Evolutionary conservation across 2,113 vertebrate genomes (phyloP), one percentile per base, ranked within the genome.

Genomic region (Pandion haliaetus): DNA sequence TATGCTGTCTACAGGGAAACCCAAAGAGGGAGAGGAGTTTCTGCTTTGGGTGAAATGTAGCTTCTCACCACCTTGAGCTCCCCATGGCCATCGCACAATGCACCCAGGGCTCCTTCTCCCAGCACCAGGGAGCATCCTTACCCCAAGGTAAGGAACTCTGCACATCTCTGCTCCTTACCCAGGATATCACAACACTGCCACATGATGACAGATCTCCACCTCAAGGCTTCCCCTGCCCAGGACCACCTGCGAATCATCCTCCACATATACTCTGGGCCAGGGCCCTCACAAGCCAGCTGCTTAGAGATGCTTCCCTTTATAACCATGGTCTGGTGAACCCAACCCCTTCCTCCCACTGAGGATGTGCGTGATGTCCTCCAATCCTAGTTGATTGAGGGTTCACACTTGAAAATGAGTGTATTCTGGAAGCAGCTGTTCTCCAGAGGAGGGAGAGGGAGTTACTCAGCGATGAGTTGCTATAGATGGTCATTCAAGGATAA

Each of bases 21-120:
- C 24, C 47, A 16, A 21, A 62, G n/a, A 32, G 18, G 12, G 45
- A 77, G 25, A 65, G 34, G 31, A 62, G 18, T 10, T 44, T 20
- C 45, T 91, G 54, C 12, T 10, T 15, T 47, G 24, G 17, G 36
- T 32, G 24, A 81, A 65, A 66, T 4, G 17, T 12, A 29, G 4
- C 10, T 72, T 49, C 24, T 79, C 10, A 3, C 32, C 49, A 47
- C 44, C 8, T 28, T 24, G 47, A 67, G 23, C 19, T 55, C 17
- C 17, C 9, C 9, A 1, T 6, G 18, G 32, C 34, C 36, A 20
- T 40, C 0, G 0, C 9, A 2, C 1, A 12, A 52, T 26, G 38
- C 8, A 19, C 12, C 5, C 10, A 10, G 6, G 7, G 13, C 45
- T 73, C 34, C n/a, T n/a, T 40, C 8, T 8, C 14, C 36, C n/a